Conservation (phyloP, 2,888 invertebrate genomes). For the Ligdia adustata region DNA sequence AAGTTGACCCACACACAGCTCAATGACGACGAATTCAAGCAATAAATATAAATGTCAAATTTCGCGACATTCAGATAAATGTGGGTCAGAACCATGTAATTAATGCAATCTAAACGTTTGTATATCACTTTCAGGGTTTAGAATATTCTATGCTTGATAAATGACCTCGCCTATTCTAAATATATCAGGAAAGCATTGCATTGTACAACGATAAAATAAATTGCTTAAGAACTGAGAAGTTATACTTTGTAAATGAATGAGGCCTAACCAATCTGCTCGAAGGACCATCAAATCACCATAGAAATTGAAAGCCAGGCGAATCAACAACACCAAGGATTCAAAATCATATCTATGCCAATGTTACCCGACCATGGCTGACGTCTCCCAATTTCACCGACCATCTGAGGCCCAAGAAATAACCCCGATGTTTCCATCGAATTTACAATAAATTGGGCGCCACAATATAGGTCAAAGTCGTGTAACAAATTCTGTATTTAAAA, state of each 20-base stretch:
- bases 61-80: neutral
- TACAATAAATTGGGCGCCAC: neutral
- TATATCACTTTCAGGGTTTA: too few species aligned
- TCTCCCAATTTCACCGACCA: neutral
- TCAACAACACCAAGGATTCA: slow-evolving; percentile 2
- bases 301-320: neutral
- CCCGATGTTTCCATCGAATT: neutral
- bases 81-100: slow-evolving; percentile 3
- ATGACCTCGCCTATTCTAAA: too few species aligned
- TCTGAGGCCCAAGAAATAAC: neutral
- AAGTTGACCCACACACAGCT: neutral
- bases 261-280: neutral
- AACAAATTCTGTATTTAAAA: neutral
- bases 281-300: slow-evolving; percentile 6
- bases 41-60: neutral
- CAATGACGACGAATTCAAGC: neutral
- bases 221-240: too few species aligned
- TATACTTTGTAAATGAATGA: too few species aligned
- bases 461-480: slow-evolving; percentile 1
- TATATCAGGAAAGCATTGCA: too few species aligned
- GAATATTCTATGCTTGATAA: too few species aligned
- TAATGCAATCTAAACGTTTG: neutral
- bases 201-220: too few species aligned
- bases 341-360: slow-evolving; percentile 7
- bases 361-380: neutral